Conservation (phyloP, 2,113 vertebrate genomes). For the Chlorodrepanis virens region DNA sequence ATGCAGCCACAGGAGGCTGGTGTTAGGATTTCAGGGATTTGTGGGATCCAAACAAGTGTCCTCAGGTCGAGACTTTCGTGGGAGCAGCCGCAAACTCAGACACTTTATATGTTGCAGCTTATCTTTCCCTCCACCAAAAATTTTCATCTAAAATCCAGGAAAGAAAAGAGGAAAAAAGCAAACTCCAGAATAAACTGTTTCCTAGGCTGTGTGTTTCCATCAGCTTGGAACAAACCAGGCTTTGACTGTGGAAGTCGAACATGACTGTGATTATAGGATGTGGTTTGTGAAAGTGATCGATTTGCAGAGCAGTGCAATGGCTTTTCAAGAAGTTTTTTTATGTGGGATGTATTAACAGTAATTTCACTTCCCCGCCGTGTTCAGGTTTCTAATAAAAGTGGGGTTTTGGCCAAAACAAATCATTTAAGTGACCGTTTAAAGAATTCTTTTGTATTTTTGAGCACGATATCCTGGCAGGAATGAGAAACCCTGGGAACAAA, state of each 20-base stretch:
- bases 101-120: constrained; percentile 5
- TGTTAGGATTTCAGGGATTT: constrained; percentile 7
- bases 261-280: constrained; percentile 28
- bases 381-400: neutral
- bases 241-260: neutral
- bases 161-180: neutral
- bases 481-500: neutral
- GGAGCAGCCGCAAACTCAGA: neutral
- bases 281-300: constrained; percentile 32
- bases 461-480: neutral
- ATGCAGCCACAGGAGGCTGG: neutral
- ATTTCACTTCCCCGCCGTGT: neutral
- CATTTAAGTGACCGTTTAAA: neutral
- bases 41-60: constrained; percentile 61
- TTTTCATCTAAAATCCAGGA: neutral
- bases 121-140: neutral
- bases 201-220: neutral
- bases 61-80: constrained; percentile 4
- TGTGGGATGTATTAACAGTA: neutral
- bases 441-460: neutral
- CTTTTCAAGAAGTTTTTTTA: neutral
- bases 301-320: neutral
- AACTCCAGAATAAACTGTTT: neutral
- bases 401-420: neutral
- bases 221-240: neutral